phyloP scores from a whole-genome alignment of 1,140 invertebrate genomes.

The Drosophila sechellia region DNA sequence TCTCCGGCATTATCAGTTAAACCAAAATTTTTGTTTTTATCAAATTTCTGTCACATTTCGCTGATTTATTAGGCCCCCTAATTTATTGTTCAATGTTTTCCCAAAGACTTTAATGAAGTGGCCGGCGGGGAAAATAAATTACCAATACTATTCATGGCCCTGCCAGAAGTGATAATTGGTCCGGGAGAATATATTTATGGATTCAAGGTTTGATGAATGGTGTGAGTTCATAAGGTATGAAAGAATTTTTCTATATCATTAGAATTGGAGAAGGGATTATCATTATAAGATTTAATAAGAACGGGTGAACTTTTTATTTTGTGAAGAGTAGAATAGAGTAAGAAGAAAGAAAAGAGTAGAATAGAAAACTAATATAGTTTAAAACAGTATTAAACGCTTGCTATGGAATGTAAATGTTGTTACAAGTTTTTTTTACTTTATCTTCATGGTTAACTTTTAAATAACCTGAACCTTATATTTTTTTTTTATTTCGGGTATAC shows the following conservation, averaged over 20 bases:
- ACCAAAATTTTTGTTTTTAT: conserved; percentile 65
- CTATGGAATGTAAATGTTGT: too few relatives aligned
- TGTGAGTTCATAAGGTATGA: too few relatives aligned
- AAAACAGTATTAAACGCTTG: too few relatives aligned
- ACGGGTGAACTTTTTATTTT: neutral
- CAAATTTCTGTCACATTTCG: conserved; percentile 74
- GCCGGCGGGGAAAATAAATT: conserved; percentile 34
- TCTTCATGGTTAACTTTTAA: too few relatives aligned
- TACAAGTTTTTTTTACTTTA: too few relatives aligned
- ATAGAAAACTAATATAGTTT: too few relatives aligned
- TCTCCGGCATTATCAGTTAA: conserved; percentile 62
- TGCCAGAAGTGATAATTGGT: conserved; percentile 43
- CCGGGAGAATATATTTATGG: conserved; percentile 24
- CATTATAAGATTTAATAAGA: neutral
- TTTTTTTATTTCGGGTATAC: neutral
- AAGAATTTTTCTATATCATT: neutral
- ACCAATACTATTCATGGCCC: conserved; percentile 23
- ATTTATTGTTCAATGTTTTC: conserved; percentile 47
- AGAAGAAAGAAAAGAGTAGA: too few relatives aligned
- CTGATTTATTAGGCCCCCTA: conserved; percentile 63
- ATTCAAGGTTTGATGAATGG: conserved; percentile 13
- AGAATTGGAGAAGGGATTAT: neutral
- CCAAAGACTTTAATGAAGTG: conserved; percentile 56
- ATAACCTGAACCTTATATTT: too few relatives aligned
- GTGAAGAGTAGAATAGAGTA: too few relatives aligned